Evolutionary conservation across 2,797 vertebrate species (phyloP), one percentile per base, ranked within the genome.

Genomic region (Ispidina lecontei): DNA sequence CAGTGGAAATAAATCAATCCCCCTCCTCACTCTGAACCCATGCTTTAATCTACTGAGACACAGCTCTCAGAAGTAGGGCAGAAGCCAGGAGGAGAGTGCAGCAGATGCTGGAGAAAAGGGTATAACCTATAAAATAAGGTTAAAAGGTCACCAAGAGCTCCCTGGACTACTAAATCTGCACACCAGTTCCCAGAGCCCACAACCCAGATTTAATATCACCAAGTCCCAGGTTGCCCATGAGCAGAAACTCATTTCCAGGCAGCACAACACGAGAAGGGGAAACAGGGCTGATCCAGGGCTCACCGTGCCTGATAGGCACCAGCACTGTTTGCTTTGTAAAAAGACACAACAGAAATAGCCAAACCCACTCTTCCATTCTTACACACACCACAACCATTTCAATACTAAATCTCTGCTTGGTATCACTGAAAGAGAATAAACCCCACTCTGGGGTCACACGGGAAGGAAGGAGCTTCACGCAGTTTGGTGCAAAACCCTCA

Each of bases 41-140:
- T 6, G 14, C 18, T 70, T 84, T 72, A 80, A 60, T 78, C 70
- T 78, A 77, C 62, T 12, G 82, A 84, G 72, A 62, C 0, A 1
- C 26, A 41, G 67, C 37, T 75, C 51, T 10, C 17, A 65, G 87
- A 92, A 88, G 51, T 21, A 85, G 62, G 87, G 51, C 72, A 84
- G 52, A 33, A 41, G n/a, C 77, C 2, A 3, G 64, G 56, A 91
- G 51, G 43, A 2, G 4, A 82, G 75, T 4, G 0, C 0, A 1
- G 70, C 46, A 87, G 54, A 87, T 25, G 46, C 64, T 31, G 44
- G 19, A 70, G 37, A 71, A 82, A 73, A 89, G 60, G 64, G 37
- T 29, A 79, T 54, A 87, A 12, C 59, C 68, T 54, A 33, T 37
- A 79, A 93, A 91, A 87, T 56, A 91, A 84, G 58, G 88, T 81